phyloP scores from a whole-genome alignment of 2,113 vertebrate genomes.

The Myanophis thanlyinensis region DNA sequence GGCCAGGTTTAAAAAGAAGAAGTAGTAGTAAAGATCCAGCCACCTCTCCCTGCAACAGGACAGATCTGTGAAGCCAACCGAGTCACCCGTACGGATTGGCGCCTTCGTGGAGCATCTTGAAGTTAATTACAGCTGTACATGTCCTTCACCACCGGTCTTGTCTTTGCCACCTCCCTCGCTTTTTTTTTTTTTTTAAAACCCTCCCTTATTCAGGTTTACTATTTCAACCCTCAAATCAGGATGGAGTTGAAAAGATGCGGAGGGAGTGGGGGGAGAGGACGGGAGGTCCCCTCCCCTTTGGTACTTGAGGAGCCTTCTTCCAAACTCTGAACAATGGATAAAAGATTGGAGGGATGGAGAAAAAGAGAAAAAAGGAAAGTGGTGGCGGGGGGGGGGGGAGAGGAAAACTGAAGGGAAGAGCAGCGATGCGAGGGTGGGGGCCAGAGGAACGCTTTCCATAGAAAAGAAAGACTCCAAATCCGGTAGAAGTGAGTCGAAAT shows the following conservation, averaged over 20 bases:
- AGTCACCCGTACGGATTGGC: conserved; percentile 85
- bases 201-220: conserved; percentile 68
- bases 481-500: conserved; percentile 69
- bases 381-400: background rate
- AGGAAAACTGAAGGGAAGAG: background rate
- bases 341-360: conserved; percentile 69
- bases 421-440: background rate
- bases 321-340: conserved; percentile 77
- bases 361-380: background rate
- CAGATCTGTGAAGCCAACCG: conserved; percentile 87
- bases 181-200: conserved; percentile 43
- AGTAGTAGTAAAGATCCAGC: conserved; percentile 86
- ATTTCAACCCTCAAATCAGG: conserved; percentile 64
- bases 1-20: conserved; percentile 75
- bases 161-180: conserved; percentile 57
- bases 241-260: background rate
- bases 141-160: conserved; percentile 58
- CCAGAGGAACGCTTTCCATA: conserved; percentile 46
- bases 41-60: conserved; percentile 81
- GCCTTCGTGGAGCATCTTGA: conserved; percentile 84
- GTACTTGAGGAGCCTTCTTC: conserved; percentile 68
- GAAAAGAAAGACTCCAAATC: conserved; percentile 69
- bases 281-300: conserved; percentile 47
- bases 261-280: background rate
- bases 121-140: conserved; percentile 94